These are phyloP conservation scores for Conus ventricosus DNA, from an alignment of 1,140 invertebrate genomes.

Conservation along the genomic window DNA sequence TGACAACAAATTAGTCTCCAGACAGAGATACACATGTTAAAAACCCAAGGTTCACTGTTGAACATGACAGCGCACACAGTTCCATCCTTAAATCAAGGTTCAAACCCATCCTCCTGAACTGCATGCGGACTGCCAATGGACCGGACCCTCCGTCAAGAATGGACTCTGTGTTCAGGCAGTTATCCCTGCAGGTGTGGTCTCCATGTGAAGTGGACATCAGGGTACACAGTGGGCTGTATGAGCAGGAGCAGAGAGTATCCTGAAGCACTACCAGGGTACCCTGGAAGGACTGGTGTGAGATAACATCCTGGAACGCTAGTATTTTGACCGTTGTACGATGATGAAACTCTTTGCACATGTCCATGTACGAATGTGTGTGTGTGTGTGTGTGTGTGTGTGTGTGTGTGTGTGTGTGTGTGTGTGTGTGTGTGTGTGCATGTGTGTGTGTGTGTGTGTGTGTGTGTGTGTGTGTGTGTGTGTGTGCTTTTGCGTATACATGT, in stretches of 20 bases:
- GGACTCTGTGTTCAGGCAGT: no score
- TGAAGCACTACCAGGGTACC: no score
- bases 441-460: constrained; percentile 14
- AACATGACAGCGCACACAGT: no score
- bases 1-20: no score
- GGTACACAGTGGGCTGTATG: neutral
- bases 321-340: neutral
- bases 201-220: neutral
- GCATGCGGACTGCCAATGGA: no score
- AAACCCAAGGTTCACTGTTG: no score
- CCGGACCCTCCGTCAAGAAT: no score
- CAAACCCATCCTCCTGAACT: no score
- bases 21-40: no score
- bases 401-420: neutral
- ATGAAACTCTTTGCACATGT: neutral
- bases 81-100: no score
- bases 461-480: neutral
- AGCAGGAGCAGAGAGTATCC: no score
- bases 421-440: constrained; percentile 21
- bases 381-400: constrained; percentile 19
- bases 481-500: neutral
- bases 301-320: neutral
- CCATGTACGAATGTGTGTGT: constrained; percentile 1
- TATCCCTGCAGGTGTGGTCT: neutral
- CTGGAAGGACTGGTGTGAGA: no score